phyloP scores from a whole-genome alignment of 92 coral and sea anemone genomes.

The Porites rus region DNA sequence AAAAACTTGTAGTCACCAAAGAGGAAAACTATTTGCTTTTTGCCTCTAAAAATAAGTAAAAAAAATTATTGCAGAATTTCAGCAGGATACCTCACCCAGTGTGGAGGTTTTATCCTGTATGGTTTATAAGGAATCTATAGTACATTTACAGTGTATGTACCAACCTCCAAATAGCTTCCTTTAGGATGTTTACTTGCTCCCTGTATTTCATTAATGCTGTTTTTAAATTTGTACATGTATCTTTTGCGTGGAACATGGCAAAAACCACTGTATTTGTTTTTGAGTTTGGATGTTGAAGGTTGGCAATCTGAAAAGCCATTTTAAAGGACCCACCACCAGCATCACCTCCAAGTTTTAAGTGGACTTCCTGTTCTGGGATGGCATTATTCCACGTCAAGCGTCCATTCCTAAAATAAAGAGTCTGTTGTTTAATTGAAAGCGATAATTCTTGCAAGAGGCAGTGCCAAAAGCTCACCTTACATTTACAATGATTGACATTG shows the following conservation, averaged over 20 bases:
- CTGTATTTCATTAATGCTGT: neutral
- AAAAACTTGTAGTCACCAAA: conserved; percentile 50
- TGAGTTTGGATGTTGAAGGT: conserved; percentile 30
- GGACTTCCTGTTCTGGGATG: too few species aligned
- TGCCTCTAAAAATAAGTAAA: conserved; percentile 10
- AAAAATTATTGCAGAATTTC: too few species aligned
- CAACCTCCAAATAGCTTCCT: conserved; percentile 41
- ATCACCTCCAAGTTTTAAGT: conserved; percentile 48
- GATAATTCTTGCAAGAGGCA: neutral
- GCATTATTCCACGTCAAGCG: too few species aligned
- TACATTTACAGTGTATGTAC: neutral
- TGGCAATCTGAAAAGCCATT: conserved; percentile 54
- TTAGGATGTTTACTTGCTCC: conserved; percentile 48
- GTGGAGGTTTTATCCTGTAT: too few species aligned
- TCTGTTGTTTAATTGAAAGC: conserved; percentile 21
- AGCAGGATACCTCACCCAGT: neutral
- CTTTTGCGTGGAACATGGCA: conserved; percentile 43
- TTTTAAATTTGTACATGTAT: conserved; percentile 44
- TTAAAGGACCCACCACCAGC: conserved; percentile 55
- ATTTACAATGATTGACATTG: too few species aligned
- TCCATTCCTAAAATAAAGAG: too few species aligned
- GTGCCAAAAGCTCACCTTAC: neutral
- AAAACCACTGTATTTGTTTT: conserved; percentile 41
- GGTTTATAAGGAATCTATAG: too few species aligned
- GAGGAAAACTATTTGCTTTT: conserved; percentile 47